phyloP scores from a whole-genome alignment of 1,140 invertebrate species.

The Leptonema lineaticorne region DNA sequence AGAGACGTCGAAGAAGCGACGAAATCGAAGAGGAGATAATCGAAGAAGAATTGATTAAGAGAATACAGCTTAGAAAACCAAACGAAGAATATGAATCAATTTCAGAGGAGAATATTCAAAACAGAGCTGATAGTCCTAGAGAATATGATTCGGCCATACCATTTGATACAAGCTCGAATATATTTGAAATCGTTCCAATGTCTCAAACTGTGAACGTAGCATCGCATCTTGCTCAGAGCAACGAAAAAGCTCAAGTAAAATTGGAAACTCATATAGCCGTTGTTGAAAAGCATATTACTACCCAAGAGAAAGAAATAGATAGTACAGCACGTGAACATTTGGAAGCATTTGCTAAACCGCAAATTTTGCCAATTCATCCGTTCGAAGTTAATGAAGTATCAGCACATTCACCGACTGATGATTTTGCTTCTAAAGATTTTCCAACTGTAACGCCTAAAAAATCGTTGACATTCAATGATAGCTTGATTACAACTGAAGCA shows the following conservation, averaged over 20 bases:
- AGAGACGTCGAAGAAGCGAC: conserved; percentile 42
- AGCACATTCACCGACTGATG: conserved; percentile 54
- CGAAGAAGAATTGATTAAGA: conserved; percentile 34
- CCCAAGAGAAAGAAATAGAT: conserved; percentile 60
- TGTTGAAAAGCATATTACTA: conserved; percentile 52
- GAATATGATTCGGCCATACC: conserved; percentile 25
- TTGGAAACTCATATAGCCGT: conserved; percentile 58
- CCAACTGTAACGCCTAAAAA: conserved; percentile 54
- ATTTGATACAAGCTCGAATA: conserved; percentile 18
- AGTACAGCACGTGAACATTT: conserved; percentile 48
- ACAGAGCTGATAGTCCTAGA: conserved; percentile 5
- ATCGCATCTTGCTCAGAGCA: conserved; percentile 47
- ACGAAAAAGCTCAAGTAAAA: conserved; percentile 57
- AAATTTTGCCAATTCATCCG: conserved; percentile 60
- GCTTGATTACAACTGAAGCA: conserved; percentile 62
- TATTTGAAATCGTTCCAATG: conserved; percentile 54
- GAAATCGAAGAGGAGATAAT: conserved; percentile 48
- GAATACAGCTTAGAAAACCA: conserved; percentile 2
- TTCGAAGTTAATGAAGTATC: conserved; percentile 63
- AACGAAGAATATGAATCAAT: conserved; percentile 8
- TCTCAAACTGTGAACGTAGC: conserved; percentile 57
- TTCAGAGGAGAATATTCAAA: background rate
- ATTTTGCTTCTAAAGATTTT: conserved; percentile 56
- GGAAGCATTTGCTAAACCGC: conserved; percentile 52
- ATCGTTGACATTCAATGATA: conserved; percentile 58